phyloP scores from a whole-genome alignment of 1,140 invertebrate genomes.

The Himalopsyche phryganea region DNA sequence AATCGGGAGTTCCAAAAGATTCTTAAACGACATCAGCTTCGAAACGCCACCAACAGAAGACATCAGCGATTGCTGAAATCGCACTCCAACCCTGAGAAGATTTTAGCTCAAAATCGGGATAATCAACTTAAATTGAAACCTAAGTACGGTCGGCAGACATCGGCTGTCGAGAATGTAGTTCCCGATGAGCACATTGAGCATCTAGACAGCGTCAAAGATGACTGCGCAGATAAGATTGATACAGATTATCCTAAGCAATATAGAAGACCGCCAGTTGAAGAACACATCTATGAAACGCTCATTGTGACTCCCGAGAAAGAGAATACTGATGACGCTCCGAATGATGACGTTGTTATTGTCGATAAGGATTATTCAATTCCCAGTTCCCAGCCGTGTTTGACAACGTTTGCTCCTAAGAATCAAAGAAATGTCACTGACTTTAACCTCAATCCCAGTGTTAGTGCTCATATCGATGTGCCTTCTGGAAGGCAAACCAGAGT shows the following conservation, averaged over 20 bases:
- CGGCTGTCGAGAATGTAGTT: conserved; percentile 33
- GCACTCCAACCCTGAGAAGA: conserved; percentile 49
- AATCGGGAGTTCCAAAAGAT: conserved; percentile 79
- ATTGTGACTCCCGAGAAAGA: conserved; percentile 33
- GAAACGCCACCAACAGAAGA: conserved; percentile 54
- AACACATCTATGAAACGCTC: conserved; percentile 53
- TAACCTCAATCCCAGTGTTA: not conserved
- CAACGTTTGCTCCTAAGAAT: conserved; percentile 18
- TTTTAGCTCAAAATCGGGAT: conserved; percentile 43
- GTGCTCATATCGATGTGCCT: not conserved
- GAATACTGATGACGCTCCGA: not conserved
- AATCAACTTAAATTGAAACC: conserved; percentile 41
- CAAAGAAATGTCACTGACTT: not conserved
- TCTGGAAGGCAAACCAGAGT: conserved; percentile 20
- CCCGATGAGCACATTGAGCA: conserved; percentile 5
- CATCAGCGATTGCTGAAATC: conserved; percentile 55
- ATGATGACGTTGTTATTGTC: not conserved
- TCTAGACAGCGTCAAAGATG: conserved; percentile 1
- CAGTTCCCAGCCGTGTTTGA: conserved; percentile 5
- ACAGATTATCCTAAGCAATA: not conserved
- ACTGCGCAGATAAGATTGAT: not conserved
- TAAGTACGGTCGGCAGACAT: conserved; percentile 49
- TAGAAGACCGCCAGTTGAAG: conserved; percentile 49
- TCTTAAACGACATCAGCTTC: conserved; percentile 63
- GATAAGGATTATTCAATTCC: not conserved